Evolutionary conservation across 2,797 vertebrate species (phyloP).

Genomic region (Babyrousa celebensis): DNA sequence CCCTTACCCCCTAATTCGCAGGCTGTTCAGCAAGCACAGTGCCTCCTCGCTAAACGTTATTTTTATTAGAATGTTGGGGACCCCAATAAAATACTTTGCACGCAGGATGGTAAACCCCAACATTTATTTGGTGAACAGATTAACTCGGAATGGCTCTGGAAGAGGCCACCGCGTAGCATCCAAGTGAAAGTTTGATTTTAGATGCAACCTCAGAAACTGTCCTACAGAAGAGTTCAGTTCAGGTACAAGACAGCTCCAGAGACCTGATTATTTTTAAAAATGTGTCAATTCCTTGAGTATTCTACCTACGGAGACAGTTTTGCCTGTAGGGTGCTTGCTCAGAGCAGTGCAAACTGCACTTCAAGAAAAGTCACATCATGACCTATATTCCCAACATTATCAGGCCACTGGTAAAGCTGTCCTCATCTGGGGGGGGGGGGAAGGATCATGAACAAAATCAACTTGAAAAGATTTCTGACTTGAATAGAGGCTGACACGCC

Average conservation of each 20-base stretch:
- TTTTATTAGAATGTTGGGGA: not conserved
- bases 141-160: not conserved
- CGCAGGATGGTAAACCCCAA: not conserved
- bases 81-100: not conserved
- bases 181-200: not conserved
- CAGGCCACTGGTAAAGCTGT: conserved; percentile 47
- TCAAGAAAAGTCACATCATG: conserved; percentile 58
- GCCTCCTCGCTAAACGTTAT: not conserved
- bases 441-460: conserved; percentile 17
- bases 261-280: conserved; percentile 44
- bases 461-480: conserved; percentile 9
- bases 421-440: not conserved
- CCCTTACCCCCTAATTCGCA: not conserved
- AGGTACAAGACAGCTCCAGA: conserved; percentile 37
- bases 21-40: not conserved
- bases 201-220: not conserved
- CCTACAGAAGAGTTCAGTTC: conserved; percentile 33
- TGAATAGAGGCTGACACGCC: not conserved
- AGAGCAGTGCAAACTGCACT: not conserved
- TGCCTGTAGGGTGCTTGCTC: not conserved
- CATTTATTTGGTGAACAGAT: not conserved
- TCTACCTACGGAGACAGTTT: not conserved
- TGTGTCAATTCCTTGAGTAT: conserved; percentile 28
- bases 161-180: not conserved
- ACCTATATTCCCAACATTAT: conserved; percentile 71